Conservation (phyloP, 2,797 vertebrate species). For the Fringilla coelebs region DNA sequence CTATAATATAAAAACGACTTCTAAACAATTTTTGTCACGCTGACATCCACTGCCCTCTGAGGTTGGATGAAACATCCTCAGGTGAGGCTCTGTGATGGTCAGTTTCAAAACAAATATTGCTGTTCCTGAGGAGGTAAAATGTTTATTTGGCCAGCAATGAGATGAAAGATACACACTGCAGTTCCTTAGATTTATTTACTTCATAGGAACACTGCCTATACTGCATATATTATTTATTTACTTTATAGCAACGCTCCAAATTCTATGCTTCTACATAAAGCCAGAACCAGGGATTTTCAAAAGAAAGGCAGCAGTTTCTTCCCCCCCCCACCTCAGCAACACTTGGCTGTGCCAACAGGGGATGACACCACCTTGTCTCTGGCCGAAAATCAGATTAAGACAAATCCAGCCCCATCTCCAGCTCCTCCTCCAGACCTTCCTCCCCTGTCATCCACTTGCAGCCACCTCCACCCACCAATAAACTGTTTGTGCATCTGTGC, state of each 20-base stretch:
- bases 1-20: background rate
- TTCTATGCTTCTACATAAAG: background rate
- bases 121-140: background rate
- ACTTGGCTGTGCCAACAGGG: background rate
- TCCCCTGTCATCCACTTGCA: background rate
- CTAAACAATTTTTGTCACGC: background rate
- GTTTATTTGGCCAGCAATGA: background rate
- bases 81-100: background rate
- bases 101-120: background rate
- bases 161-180: background rate
- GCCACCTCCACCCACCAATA: background rate
- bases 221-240: background rate
- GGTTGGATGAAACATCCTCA: background rate
- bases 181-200: background rate
- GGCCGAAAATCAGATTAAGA: background rate
- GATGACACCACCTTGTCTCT: background rate
- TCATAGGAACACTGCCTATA: background rate
- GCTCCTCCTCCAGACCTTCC: background rate
- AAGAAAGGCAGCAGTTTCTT: background rate
- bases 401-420: background rate
- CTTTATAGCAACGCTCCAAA: background rate
- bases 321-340: background rate
- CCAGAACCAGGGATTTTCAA: background rate
- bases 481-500: constrained; percentile 16
- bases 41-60: background rate